Evolutionary conservation across 2,888 invertebrate genomes (phyloP).

Genomic region (Spisula solida): DNA sequence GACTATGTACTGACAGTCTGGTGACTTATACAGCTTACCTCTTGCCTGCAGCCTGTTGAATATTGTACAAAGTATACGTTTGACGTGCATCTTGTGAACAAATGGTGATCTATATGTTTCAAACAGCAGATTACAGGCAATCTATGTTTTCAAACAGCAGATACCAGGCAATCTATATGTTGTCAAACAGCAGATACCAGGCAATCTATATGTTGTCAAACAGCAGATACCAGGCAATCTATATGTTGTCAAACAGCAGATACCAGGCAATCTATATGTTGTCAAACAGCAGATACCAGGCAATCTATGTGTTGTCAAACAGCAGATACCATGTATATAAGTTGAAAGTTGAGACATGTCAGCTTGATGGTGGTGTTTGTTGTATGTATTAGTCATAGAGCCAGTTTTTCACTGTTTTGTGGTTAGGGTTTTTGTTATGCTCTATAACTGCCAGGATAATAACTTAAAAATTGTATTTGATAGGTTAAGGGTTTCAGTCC

Average conservation of each 20-base stretch:
- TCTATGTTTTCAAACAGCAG: not conserved
- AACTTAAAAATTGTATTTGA: too few species aligned
- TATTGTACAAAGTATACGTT: not conserved
- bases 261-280: not conserved
- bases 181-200: too few species aligned
- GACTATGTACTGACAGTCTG: too few species aligned
- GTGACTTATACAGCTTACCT: not conserved
- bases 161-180: not conserved
- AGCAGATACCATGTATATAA: not conserved
- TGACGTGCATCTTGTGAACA: not conserved
- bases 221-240: not conserved
- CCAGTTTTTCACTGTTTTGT: not conserved
- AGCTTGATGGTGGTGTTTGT: too few species aligned
- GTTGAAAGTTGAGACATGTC: too few species aligned
- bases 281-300: not conserved
- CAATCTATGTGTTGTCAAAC: not conserved
- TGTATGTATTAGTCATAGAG: too few species aligned
- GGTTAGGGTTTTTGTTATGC: not conserved
- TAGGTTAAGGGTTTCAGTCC: too few species aligned
- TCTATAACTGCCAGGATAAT: not conserved
- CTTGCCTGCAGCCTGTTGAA: not conserved
- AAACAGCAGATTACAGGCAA: not conserved
- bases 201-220: not conserved
- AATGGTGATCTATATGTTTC: not conserved
- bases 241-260: too few species aligned